Conservation (phyloP, 1,140 invertebrate species). For the Trigoniulus corallinus region DNA sequence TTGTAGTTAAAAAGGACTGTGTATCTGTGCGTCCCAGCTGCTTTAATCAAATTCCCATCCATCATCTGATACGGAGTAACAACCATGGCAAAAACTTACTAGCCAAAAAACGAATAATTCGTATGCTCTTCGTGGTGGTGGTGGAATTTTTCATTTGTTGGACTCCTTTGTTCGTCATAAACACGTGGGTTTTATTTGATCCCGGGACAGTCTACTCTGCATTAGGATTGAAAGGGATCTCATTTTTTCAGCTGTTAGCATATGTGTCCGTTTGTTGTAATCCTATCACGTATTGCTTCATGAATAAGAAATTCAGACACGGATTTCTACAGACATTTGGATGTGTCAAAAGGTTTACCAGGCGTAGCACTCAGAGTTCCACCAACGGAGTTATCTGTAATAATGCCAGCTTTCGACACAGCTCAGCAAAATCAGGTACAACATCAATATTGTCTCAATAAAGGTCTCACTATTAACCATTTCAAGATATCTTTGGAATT, state of each 20-base stretch:
- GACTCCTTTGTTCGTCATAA: conserved; percentile 73
- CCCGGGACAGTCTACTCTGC: conserved; percentile 46
- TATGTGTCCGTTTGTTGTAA: conserved; percentile 79
- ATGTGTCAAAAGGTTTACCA: conserved; percentile 20
- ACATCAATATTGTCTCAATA: too few relatives aligned
- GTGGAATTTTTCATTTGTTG: conserved; percentile 86
- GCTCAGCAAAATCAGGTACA: not conserved
- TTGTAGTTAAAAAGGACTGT: too few relatives aligned
- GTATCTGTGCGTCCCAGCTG: too few relatives aligned
- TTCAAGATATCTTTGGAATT: too few relatives aligned
- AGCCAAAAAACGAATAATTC: conserved; percentile 55
- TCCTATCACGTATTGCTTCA: conserved; percentile 86
- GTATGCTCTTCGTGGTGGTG: conserved; percentile 82
- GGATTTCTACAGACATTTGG: conserved; percentile 56
- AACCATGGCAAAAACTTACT: conserved; percentile 60
- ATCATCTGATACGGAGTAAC: conserved; percentile 45
- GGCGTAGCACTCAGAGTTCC: not conserved
- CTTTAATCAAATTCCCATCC: too few relatives aligned
- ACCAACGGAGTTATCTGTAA: not conserved
- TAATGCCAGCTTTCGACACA: not conserved
- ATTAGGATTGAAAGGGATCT: conserved; percentile 52
- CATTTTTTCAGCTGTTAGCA: conserved; percentile 60
- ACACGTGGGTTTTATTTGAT: conserved; percentile 58
- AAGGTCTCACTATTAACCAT: too few relatives aligned
- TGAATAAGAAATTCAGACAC: conserved; percentile 72